These are phyloP conservation scores for Rhagonycha lutea DNA, from an alignment of 2,888 invertebrate species.

Conservation along the genomic window DNA sequence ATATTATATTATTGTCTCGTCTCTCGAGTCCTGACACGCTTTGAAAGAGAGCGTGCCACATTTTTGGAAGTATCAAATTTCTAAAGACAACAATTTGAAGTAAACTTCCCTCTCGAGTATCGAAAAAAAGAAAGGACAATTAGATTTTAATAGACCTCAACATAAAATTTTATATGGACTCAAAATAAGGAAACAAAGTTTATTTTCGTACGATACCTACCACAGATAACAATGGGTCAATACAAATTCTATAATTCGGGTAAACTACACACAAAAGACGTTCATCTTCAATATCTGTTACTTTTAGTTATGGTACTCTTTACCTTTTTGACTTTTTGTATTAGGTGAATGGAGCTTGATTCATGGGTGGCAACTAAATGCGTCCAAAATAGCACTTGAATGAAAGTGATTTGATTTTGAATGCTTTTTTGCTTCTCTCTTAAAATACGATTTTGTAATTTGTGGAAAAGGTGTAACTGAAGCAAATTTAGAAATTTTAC, in stretches of 20 bases:
- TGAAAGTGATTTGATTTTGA: conserved; percentile 31
- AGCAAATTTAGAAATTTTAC: conserved; percentile 50
- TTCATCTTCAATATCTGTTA: conserved; percentile 29
- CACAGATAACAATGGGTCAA: conserved; percentile 42
- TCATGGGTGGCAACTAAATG: conserved; percentile 31
- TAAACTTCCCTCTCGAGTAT: neutral
- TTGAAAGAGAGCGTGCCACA: neutral
- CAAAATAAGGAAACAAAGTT: conserved; percentile 10
- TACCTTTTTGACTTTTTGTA: conserved; percentile 40
- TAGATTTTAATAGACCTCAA: conserved; percentile 12
- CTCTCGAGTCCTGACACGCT: neutral
- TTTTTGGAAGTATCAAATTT: neutral
- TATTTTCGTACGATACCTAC: conserved; percentile 45
- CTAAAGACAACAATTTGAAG: neutral
- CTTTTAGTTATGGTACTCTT: conserved; percentile 47
- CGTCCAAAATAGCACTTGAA: conserved; percentile 29
- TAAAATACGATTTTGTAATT: conserved; percentile 5
- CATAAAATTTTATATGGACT: conserved; percentile 7
- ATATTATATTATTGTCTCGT: neutral
- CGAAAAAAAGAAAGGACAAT: neutral
- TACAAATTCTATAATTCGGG: conserved; percentile 31
- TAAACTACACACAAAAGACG: conserved; percentile 35
- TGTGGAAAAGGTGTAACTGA: conserved; percentile 38
- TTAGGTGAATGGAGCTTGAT: conserved; percentile 38
- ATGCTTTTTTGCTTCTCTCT: conserved; percentile 19